These are phyloP conservation scores for Dicaeum eximium DNA, from an alignment of 2,113 vertebrate species.

Conservation along the genomic window DNA sequence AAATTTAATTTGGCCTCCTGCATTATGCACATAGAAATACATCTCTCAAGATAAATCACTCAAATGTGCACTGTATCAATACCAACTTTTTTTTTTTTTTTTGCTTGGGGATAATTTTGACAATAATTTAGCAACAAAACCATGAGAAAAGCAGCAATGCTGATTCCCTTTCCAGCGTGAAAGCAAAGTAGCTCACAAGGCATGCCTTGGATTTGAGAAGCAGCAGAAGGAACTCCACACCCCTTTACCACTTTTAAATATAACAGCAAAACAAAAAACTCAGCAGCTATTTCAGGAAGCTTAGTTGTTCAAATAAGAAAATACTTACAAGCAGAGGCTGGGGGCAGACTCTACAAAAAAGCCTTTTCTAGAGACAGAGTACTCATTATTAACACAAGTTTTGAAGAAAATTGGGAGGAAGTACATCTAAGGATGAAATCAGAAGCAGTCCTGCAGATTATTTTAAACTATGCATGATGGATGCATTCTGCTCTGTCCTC, in stretches of 20 bases:
- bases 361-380: conserved; percentile 15
- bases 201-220: conserved; percentile 49
- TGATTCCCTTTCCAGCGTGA: background rate
- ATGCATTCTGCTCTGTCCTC: conserved; percentile 16
- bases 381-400: conserved; percentile 32
- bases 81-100: background rate
- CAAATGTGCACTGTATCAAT: background rate
- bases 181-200: conserved; percentile 44
- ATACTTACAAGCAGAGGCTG: conserved; percentile 38
- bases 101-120: background rate
- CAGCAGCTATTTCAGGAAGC: conserved; percentile 53
- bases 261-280: conserved; percentile 46
- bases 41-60: background rate
- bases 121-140: background rate
- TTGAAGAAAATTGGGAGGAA: conserved; percentile 27
- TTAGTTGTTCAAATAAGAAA: conserved; percentile 39
- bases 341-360: conserved; percentile 31
- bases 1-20: background rate
- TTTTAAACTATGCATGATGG: background rate
- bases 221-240: conserved; percentile 59
- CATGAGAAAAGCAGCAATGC: background rate
- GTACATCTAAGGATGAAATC: conserved; percentile 7
- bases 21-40: background rate
- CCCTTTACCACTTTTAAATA: conserved; percentile 54
- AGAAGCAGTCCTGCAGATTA: conserved; percentile 12